phyloP scores from a whole-genome alignment of 2,797 vertebrate genomes.

The Spatula clypeata region DNA sequence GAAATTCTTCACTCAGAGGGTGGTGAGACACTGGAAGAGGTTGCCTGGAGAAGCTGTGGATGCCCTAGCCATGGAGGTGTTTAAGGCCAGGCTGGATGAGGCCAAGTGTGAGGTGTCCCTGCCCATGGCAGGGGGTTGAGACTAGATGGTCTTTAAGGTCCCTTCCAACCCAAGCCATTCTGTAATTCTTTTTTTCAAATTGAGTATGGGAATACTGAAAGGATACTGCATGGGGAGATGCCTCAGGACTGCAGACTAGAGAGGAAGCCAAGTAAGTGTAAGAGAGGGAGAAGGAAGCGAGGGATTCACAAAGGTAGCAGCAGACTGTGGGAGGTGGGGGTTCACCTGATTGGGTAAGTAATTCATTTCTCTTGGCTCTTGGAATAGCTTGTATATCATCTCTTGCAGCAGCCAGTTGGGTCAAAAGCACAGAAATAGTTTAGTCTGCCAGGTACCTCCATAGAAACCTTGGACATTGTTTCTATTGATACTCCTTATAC shows the following conservation, averaged over 20 bases:
- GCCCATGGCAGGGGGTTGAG: too few species aligned
- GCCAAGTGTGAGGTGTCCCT: too few species aligned
- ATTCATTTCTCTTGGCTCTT: neutral
- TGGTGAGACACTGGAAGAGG: too few species aligned
- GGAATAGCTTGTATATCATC: neutral
- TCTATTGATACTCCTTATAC: rapidly evolving
- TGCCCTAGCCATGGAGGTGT: too few species aligned
- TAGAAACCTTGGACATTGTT: neutral
- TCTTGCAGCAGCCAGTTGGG: neutral
- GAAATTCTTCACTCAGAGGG: too few species aligned
- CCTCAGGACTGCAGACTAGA: neutral
- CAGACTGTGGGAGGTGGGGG: neutral
- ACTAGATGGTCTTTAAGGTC: too few species aligned
- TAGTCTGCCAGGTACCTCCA: neutral
- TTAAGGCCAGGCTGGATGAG: too few species aligned
- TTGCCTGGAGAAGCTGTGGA: too few species aligned
- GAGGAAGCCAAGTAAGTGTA: neutral
- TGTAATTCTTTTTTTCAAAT: too few species aligned
- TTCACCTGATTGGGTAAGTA: neutral
- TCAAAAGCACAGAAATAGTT: neutral
- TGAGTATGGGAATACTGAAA: neutral
- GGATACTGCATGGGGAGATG: neutral
- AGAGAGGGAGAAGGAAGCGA: neutral
- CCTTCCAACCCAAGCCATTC: too few species aligned
- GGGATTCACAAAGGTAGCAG: neutral